Evolutionary conservation across 2,888 invertebrate genomes (phyloP), one percentile per base, ranked within the genome.

Genomic region (Gryllus longicercus): DNA sequence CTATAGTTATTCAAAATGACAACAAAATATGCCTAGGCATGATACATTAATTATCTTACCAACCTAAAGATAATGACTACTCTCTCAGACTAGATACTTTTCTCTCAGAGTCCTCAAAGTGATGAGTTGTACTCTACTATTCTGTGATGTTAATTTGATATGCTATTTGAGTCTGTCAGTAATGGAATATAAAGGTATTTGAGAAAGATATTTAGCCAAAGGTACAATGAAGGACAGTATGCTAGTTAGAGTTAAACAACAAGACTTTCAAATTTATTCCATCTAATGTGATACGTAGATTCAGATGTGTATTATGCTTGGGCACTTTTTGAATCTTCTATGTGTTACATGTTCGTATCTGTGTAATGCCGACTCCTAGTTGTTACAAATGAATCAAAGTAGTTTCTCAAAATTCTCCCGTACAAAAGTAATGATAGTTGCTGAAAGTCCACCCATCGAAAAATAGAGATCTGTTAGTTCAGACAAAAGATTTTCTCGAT

Each of bases 291-390:
- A 63, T 63, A 63, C n/a, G n/a, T 63, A 63, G 63, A 63, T 63
- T 63, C 63, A 63, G 63, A 63, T 63, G 63, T 18, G 63, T 63
- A 63, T 18, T 63, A 63, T 18, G 63, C 63, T 63, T 63, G 63
- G 63, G 63, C 63, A 63, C 63, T 63, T 63, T 63, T 63, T 63
- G 63, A 63, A 63, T 18, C 63, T 63, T 63, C 63, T 63, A n/a
- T 63, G 63, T 63, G 63, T 63, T 63, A 63, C 63, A 63, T 63
- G 63, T 63, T 63, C 63, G 63, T 63, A 63, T 63, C 63, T 63
- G 63, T 63, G 63, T 63, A 63, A 63, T 18, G n/a, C n/a, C 63
- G 63, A 18, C 16, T 63, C 63, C n/a, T n/a, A 63, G 63, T 63
- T 63, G n/a, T 63, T 63, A n/a, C 63, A 18, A 25, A 63, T 63